Conservation (phyloP, 2,888 invertebrate species). For the Caenorhabditis afra region DNA sequence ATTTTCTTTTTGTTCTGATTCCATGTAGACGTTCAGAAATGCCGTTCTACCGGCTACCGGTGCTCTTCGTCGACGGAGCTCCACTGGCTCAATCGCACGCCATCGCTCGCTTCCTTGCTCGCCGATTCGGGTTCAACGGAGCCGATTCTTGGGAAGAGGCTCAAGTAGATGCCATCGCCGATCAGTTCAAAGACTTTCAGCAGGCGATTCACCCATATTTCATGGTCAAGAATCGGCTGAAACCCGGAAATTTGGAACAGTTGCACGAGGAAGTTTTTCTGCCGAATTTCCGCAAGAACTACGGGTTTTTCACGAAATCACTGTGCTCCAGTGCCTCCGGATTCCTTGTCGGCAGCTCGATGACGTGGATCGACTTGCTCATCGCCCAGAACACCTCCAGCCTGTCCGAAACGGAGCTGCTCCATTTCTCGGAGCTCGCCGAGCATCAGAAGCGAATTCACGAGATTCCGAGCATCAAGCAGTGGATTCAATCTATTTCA, state of each 20-base stretch:
- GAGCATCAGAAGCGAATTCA: constrained; percentile 73
- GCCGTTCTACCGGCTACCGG: constrained; percentile 71
- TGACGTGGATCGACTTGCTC: constrained; percentile 73
- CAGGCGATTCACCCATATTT: constrained; percentile 60
- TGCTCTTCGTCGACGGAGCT: constrained; percentile 70
- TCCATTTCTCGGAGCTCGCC: constrained; percentile 66
- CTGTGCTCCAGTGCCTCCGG: constrained; percentile 53
- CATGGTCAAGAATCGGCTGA: constrained; percentile 56
- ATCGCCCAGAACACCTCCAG: constrained; percentile 66
- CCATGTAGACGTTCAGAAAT: background rate
- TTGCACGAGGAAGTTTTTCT: constrained; percentile 33
- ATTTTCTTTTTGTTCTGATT: too few species aligned
- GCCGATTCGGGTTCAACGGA: constrained; percentile 66
- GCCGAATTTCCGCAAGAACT: constrained; percentile 18
- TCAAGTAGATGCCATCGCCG: constrained; percentile 58
- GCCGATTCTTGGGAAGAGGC: constrained; percentile 67
- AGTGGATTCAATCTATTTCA: constrained; percentile 61
- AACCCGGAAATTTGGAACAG: constrained; percentile 53
- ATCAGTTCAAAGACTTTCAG: constrained; percentile 67
- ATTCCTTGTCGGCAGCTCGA: constrained; percentile 64
- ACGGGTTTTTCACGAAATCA: constrained; percentile 2
- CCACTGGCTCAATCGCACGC: constrained; percentile 66
- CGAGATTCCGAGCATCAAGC: constrained; percentile 68
- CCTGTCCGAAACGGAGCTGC: constrained; percentile 56
- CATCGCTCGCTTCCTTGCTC: constrained; percentile 66